Base-by-base conservation (phyloP, 1,140 invertebrate species). In the Scylla paramamosain region DNA sequence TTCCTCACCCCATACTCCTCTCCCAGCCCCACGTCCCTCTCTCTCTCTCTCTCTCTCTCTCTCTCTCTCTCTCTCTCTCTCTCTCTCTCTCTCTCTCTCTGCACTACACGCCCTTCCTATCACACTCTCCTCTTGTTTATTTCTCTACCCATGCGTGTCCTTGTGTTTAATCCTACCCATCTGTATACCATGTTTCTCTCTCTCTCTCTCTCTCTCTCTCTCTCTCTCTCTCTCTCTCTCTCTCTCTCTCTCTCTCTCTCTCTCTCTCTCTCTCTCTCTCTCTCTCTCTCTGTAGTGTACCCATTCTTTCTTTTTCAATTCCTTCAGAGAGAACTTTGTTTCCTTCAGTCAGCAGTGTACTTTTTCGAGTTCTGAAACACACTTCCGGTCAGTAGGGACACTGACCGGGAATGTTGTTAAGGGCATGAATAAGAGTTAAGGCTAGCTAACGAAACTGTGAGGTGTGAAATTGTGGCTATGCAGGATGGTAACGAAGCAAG, bases 211-310 rank as follows among this genome's bases (percentile, higher is more conserved):
- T 86, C 32, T 86, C 28, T 86, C 28, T 86, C 28, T 39, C 83
- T 46, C 45, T 88, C 86, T 39, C 45, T 45, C 86, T 88, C 86
- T 46, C 45, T 46, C 86, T 45, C 31, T 88, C 86, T 88, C 86
- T 46, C 31, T 39, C 45, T 46, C 45, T 46, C 86, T 46, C 86
- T 46, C 20, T 39, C 45, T 46, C 86, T 46, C 86, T 88, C 14
- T 88, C 12, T 46, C 12, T 46, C 20, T 39, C 45, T 46, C 86
- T 46, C 86, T 88, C 14, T 88, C 12, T 46, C 12, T 46, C 14
- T 39, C 12, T 86, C 1, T 39, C 1, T 14, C 2, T 59, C 0
- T 59, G 52, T 39, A 59, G 16, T 59, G 52, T 12, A 59, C 16
- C 52, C 16, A 59, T 59, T 59, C 52, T 59, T 12, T 59, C 52